Conservation (phyloP, 1,140 invertebrate species). For the Drosophila auraria region DNA sequence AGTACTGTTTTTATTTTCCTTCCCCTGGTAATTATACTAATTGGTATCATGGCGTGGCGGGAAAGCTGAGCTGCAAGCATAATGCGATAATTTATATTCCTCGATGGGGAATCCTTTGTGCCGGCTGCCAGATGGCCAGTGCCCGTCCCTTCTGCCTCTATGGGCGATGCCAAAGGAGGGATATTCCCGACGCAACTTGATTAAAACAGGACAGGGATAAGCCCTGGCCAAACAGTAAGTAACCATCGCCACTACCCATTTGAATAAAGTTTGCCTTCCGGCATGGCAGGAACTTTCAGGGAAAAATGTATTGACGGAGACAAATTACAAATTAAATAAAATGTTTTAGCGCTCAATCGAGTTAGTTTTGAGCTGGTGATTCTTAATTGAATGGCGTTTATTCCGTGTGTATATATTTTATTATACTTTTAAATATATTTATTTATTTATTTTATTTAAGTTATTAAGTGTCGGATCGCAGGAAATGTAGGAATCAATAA, state of each 20-base stretch:
- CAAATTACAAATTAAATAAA: constrained; percentile 4
- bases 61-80: constrained; percentile 42
- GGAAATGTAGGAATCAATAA: no score
- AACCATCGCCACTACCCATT: constrained; percentile 7
- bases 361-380: neutral
- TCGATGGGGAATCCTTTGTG: constrained; percentile 46
- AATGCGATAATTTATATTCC: constrained; percentile 70
- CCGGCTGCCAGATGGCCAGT: constrained; percentile 44
- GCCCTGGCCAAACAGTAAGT: constrained; percentile 18
- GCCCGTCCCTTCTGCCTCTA: constrained; percentile 2
- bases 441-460: no score
- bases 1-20: constrained; percentile 49
- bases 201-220: constrained; percentile 35
- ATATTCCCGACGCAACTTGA: constrained; percentile 29
- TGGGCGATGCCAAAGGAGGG: neutral
- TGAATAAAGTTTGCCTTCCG: constrained; percentile 4
- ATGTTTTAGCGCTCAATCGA: neutral
- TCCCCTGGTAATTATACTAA: constrained; percentile 75
- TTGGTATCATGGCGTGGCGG: constrained; percentile 48
- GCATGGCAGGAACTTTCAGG: neutral
- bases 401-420: no score
- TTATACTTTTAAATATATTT: no score
- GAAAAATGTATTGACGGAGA: neutral
- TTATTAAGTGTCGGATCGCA: no score
- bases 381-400: no score